A percentile compares a stretch with the other conserved stretches of the same genome.
Evolutionary conservation across 2,797 vertebrate species (phyloP).

Genomic region (Eutrigla gurnardus): DNA sequence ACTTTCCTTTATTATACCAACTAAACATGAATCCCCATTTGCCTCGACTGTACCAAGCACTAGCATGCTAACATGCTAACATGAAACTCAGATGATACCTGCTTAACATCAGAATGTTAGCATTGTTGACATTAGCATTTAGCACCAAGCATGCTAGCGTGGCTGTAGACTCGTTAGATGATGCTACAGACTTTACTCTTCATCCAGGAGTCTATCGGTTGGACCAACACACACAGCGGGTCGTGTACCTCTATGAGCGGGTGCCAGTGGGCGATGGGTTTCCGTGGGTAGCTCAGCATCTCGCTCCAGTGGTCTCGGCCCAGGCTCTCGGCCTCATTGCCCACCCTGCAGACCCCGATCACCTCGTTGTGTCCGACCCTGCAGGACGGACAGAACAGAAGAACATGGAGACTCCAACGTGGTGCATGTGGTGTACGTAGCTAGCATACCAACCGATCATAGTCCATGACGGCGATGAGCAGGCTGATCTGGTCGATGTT

Average conservation of each 20-base stretch:
- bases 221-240: neutral
- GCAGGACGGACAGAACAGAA: conserved; percentile 58
- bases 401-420: neutral
- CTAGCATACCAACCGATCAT: conserved; percentile 90
- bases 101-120: neutral
- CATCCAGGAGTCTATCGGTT: neutral
- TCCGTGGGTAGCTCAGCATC: conserved; percentile 96
- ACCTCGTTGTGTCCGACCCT: conserved; percentile 97
- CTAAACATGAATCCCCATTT: neutral
- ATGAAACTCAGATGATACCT: neutral
- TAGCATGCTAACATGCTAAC: neutral
- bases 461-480: conserved; percentile 98
- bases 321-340: conserved; percentile 91
- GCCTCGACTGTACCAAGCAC: neutral
- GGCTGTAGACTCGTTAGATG: neutral
- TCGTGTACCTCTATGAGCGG: conserved; percentile 92
- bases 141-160: neutral
- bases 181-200: conserved; percentile 1
- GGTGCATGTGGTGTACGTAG: neutral
- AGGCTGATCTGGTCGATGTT: conserved; percentile 98
- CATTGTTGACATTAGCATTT: neutral
- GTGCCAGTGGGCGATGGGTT: conserved; percentile 98
- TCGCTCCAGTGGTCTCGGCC: conserved; percentile 98
- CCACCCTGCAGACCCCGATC: conserved; percentile 97
- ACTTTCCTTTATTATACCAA: neutral